These are phyloP conservation scores for Micromesistius poutassou DNA, from an alignment of 2,797 vertebrate species.

Conservation along the genomic window DNA sequence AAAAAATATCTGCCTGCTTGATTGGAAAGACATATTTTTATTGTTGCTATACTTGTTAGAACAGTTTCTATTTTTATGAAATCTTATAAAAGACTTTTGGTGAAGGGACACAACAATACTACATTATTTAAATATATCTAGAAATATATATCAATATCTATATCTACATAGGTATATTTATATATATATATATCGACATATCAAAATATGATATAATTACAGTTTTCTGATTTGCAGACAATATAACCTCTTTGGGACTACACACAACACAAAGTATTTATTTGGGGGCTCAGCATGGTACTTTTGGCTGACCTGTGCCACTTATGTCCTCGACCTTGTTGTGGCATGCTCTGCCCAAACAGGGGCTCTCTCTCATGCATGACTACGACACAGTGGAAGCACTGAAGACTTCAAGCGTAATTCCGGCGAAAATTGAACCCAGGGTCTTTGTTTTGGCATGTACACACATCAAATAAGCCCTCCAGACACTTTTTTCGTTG, in stretches of 20 bases:
- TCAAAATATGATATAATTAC: too few species aligned
- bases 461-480: too few species aligned
- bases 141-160: background rate
- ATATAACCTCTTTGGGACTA: slow-evolving; percentile 43
- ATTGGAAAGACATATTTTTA: slow-evolving; percentile 60
- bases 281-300: slow-evolving; percentile 49
- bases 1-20: slow-evolving; percentile 43
- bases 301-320: background rate
- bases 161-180: background rate
- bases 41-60: slow-evolving; percentile 49
- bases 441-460: too few species aligned
- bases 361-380: slow-evolving; percentile 58
- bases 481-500: too few species aligned
- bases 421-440: too few species aligned
- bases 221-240: background rate
- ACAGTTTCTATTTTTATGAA: slow-evolving; percentile 56
- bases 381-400: slow-evolving; percentile 38
- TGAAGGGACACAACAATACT: slow-evolving; percentile 24
- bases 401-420: too few species aligned
- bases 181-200: background rate
- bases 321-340: slow-evolving; percentile 47
- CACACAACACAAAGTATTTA: slow-evolving; percentile 49
- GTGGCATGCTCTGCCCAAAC: slow-evolving; percentile 60
- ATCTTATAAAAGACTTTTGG: slow-evolving; percentile 38
- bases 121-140: slow-evolving; percentile 22